Conservation (phyloP, 2,888 invertebrate species). For the Metacarcinus magister region DNA sequence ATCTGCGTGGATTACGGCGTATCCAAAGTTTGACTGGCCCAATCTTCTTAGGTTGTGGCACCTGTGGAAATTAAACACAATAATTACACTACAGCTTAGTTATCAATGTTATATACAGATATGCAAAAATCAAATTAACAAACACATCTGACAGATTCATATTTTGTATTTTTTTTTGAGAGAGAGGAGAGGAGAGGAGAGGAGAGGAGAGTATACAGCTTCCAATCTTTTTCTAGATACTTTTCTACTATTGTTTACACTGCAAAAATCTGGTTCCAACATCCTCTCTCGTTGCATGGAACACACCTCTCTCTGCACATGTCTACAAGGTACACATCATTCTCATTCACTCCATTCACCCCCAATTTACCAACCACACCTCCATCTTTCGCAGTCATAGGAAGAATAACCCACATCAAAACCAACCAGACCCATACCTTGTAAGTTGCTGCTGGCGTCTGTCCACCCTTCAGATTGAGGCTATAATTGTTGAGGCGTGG, state of each 20-base stretch:
- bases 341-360: too few relatives aligned
- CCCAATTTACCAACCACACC: too few relatives aligned
- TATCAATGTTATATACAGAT: background rate
- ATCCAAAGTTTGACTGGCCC: constrained; percentile 65
- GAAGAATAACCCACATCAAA: background rate
- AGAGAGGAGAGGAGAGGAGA: too few relatives aligned
- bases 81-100: background rate
- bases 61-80: constrained; percentile 50
- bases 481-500: background rate
- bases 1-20: constrained; percentile 66
- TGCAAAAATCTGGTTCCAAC: too few relatives aligned
- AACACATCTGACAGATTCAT: too few relatives aligned
- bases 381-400: background rate
- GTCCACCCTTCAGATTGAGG: background rate
- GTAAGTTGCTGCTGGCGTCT: background rate
- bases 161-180: too few relatives aligned
- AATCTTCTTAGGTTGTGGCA: background rate
- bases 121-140: background rate
- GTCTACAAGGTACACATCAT: too few relatives aligned
- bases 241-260: too few relatives aligned
- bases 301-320: too few relatives aligned
- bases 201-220: too few relatives aligned
- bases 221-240: too few relatives aligned
- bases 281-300: too few relatives aligned
- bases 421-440: background rate